Conservation (phyloP, 2,888 invertebrate species). For the Drosophila recens region DNA sequence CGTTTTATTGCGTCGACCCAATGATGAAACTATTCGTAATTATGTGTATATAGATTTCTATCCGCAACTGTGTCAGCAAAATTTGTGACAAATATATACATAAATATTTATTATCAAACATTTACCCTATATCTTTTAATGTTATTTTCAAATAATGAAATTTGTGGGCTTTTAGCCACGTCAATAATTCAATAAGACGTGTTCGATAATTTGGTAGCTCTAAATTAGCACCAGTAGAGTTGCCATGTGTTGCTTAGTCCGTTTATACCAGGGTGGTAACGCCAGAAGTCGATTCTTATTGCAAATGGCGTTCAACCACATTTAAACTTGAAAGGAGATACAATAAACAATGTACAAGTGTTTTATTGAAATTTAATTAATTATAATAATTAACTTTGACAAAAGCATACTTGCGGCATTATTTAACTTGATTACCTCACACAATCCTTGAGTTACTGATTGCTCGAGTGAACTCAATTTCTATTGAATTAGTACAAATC, state of each 20-base stretch:
- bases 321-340: background rate
- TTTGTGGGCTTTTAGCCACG: background rate
- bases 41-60: slow-evolving; percentile 21
- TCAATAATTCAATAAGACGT: background rate
- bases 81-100: background rate
- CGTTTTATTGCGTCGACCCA: slow-evolving; percentile 49
- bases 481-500: slow-evolving; percentile 41
- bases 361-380: background rate
- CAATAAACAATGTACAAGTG: background rate
- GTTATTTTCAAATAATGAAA: background rate
- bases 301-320: background rate
- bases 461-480: slow-evolving; percentile 15
- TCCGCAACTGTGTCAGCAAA: slow-evolving; percentile 24
- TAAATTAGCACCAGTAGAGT: background rate
- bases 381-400: background rate
- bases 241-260: background rate
- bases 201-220: background rate
- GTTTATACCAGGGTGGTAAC: background rate
- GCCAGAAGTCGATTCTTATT: background rate
- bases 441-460: slow-evolving; percentile 13
- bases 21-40: slow-evolving; percentile 18
- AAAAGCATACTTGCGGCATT: background rate
- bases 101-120: background rate
- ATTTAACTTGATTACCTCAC: slow-evolving; percentile 10
- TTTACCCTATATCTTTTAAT: background rate